Evolutionary conservation across 2,113 vertebrate species (phyloP).

Genomic region (Hiodon tergisus): DNA sequence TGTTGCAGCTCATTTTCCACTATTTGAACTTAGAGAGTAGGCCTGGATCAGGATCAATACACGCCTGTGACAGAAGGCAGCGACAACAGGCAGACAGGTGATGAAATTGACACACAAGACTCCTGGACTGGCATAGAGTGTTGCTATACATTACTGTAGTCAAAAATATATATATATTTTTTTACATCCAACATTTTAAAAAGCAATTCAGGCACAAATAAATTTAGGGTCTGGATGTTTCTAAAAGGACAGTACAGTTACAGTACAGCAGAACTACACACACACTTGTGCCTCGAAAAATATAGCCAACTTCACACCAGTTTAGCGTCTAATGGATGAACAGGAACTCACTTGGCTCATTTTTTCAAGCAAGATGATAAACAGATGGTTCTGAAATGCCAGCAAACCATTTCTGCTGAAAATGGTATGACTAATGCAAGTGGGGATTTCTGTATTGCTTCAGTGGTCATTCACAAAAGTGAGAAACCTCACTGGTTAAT

Average conservation of each 20-base stretch:
- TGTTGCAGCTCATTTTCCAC: slow-evolving; percentile 26
- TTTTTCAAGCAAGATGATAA: neutral
- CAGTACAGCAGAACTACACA: too few relatives aligned
- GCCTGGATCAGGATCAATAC: slow-evolving; percentile 33
- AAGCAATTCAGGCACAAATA: too few relatives aligned
- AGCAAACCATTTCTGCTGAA: slow-evolving; percentile 2
- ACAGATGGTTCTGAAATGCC: slow-evolving; percentile 6
- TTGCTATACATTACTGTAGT: neutral
- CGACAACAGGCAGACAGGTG: slow-evolving; percentile 23
- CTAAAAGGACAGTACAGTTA: too few relatives aligned
- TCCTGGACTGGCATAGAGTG: neutral
- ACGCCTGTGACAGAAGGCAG: slow-evolving; percentile 16
- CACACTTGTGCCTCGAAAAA: neutral
- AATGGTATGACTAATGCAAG: neutral
- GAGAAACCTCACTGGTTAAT: too few relatives aligned
- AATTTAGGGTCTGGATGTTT: too few relatives aligned
- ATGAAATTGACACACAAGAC: slow-evolving; percentile 22
- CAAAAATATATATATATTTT: too few relatives aligned
- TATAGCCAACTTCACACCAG: neutral
- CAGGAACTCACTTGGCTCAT: neutral
- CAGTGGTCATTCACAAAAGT: slow-evolving; percentile 1
- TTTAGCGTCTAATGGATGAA: too few relatives aligned
- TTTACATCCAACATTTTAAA: too few relatives aligned
- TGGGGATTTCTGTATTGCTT: neutral
- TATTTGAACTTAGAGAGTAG: neutral